Base-by-base conservation (phyloP, 2,113 vertebrate species). In the Haemorhous mexicanus region DNA sequence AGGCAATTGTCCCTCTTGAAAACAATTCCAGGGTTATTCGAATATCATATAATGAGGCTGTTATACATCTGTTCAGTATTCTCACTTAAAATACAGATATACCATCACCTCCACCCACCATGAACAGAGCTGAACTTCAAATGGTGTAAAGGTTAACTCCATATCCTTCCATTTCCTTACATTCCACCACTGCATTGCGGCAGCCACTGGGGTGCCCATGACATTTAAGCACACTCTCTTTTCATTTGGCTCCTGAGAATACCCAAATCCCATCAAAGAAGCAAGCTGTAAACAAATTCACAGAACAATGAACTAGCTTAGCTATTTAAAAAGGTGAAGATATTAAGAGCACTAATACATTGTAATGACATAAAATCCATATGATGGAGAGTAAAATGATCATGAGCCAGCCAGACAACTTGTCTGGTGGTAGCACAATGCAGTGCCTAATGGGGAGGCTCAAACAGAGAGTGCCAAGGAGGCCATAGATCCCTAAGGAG, bases 331-430 rank as follows among this genome's bases (percentile, higher is more conserved):
- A 90, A 92, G 70, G 82, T 90, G 75, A 88, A 53, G 79, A 88
- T 77, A 93, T 86, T 62, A 88, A 77, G 59, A 86, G 46, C 63
- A 58, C 68, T 86, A 83, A 93, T 66, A 77, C 8, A 62, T 80
- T 92, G 44, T 43, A 88, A 80, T 37, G 85, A 56, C 90, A 93
- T 13, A 76, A 90, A 94, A 95, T 94, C 95, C 72, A 62, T 83
- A 18, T 21, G 67, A 90, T 43, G 50, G 46, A 77, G 74, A 79
- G 24, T 9, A 47, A 91, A 95, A 73, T 24, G 43, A 74, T 10
- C 27, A 13, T 35, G 50, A 67, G 46, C 43, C 89, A 90, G 39
- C 39, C 30, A 46, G 53, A 74, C 47, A 30, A 0, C 0, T 58
- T 50, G 62, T 56, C 30, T 19, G 33, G 64, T 6, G 24, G 13